Base-by-base conservation (phyloP, 2,797 vertebrate genomes). In the Hydrophis major region DNA sequence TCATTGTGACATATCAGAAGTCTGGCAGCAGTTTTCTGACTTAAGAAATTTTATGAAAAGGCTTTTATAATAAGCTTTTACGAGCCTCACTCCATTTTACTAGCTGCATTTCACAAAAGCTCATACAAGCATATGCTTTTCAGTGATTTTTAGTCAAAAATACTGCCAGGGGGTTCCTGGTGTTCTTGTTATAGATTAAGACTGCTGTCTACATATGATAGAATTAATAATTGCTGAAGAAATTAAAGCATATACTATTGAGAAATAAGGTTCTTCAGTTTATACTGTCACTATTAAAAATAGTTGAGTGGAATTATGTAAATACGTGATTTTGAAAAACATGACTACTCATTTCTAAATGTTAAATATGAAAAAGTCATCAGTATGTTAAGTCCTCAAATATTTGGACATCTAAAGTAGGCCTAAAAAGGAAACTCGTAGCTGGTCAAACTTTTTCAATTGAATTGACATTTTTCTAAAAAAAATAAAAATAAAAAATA, bases 361-460 rank as follows among this genome's bases (percentile, higher is more conserved):
- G 28, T 22, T 90, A 94, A 83, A 95, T 93, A 89, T 95, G 74
- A 57, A 50, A 93, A 95, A 94, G n/a, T 89, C 0, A 69, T 74
- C 87, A 83, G 93, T 83, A 92, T 94, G 89, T 96, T 92, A 95
- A 97, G 94, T 87, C 96, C 89, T 93, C 89, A 91, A 90, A 56
- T 63, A 18, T 61, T 90, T 61, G 93, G 94, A 95, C 95, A 92
- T 93, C 5, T 96, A 2, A 97, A 94, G 94, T 92, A 97, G 96
- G 93, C 94, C 95, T 97, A 96, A 97, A 96, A 94, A 97, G 94
- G 16, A 0, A 95, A 95, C 95, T 69, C 93, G 92, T 92, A 97
- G 89, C 95, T 95, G 7, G 92, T 93, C 95, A 96, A 91, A 69
- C 55, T 90, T 93, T 95, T 95, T 96, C 93, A 96, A 94, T 87